A percentile compares a stretch with the other conserved stretches of the same genome.
Conservation (phyloP, 2,113 vertebrate species). For the Solea senegalensis region DNA sequence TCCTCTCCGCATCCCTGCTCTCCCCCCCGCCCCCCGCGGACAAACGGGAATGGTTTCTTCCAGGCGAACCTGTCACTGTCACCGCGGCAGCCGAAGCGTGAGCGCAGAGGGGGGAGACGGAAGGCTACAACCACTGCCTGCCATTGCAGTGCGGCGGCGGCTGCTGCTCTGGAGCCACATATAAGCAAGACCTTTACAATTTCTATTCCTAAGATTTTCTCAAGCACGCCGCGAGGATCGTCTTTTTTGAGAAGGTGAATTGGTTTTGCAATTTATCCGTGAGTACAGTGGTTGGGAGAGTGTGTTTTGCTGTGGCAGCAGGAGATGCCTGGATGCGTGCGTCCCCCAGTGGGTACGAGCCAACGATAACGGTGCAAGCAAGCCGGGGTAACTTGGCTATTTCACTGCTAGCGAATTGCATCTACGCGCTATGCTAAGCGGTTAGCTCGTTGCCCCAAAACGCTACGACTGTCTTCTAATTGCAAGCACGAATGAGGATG, state of each 20-base stretch:
- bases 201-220: conserved; percentile 44
- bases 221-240: conserved; percentile 57
- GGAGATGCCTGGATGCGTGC: conserved; percentile 49
- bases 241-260: conserved; percentile 71
- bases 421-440: conserved; percentile 54
- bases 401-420: conserved; percentile 54
- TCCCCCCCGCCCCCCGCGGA: conserved; percentile 57
- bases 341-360: conserved; percentile 47
- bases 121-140: conserved; percentile 78
- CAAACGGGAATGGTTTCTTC: conserved; percentile 79
- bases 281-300: conserved; percentile 20
- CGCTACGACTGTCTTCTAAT: conserved; percentile 29
- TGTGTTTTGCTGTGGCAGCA: conserved; percentile 33
- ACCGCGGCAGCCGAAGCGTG: conserved; percentile 72
- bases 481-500: not conserved
- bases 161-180: conserved; percentile 71
- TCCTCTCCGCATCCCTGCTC: conserved; percentile 44
- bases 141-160: conserved; percentile 80
- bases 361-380: conserved; percentile 64
- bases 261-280: conserved; percentile 45
- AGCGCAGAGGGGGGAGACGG: conserved; percentile 53
- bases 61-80: conserved; percentile 82
- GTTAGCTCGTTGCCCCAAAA: conserved; percentile 41
- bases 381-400: conserved; percentile 60
- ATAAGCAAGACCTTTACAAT: conserved; percentile 46